phyloP scores from a whole-genome alignment of 2,797 vertebrate genomes.

The Alfaro cultratus region DNA sequence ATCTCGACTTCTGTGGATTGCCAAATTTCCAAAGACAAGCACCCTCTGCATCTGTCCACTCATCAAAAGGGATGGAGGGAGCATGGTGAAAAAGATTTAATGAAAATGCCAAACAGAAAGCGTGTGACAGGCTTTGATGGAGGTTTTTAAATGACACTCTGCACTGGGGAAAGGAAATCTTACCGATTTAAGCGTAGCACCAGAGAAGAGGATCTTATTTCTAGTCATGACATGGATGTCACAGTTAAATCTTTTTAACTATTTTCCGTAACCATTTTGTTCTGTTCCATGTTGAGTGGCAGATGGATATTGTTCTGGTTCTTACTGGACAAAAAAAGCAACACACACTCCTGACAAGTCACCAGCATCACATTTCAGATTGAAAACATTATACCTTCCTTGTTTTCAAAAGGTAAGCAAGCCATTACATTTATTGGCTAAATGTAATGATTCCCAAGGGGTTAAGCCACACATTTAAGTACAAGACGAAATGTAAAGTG shows the following conservation, averaged over 20 bases:
- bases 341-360: not conserved
- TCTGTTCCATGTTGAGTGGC: not conserved
- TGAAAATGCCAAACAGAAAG: slow-evolving; percentile 16
- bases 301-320: not conserved
- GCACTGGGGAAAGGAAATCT: slow-evolving; percentile 8
- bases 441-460: not conserved
- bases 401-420: not conserved
- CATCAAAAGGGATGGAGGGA: slow-evolving; percentile 19
- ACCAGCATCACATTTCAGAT: not conserved
- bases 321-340: not conserved
- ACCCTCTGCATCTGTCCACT: slow-evolving; percentile 12
- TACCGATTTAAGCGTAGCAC: slow-evolving; percentile 11
- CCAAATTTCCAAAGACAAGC: slow-evolving; percentile 9
- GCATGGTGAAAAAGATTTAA: not conserved
- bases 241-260: not conserved
- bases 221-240: not conserved
- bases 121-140: not conserved
- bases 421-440: not conserved
- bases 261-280: not conserved
- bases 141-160: slow-evolving; percentile 13
- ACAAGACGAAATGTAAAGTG: too few relatives aligned
- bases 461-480: too few relatives aligned
- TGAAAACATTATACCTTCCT: not conserved
- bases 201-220: slow-evolving; percentile 6
- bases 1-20: slow-evolving; percentile 19